phyloP scores from a whole-genome alignment of 2,113 vertebrate species.

The Heliornis fulica region DNA sequence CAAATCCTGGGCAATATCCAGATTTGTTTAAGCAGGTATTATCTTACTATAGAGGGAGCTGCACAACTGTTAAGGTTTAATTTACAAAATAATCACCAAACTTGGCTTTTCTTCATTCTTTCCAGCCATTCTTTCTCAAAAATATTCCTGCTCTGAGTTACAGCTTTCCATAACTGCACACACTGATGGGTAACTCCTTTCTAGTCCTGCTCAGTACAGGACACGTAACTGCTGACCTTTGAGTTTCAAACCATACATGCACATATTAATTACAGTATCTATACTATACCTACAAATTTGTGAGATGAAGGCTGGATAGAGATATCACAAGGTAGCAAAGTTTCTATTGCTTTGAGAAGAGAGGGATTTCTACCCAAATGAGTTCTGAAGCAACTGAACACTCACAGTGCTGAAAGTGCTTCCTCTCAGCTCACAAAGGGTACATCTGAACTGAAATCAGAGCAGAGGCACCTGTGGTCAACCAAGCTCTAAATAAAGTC shows the following conservation, averaged over 20 bases:
- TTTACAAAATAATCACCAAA: background rate
- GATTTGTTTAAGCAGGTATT: background rate
- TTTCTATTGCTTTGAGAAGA: background rate
- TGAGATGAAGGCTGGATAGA: background rate
- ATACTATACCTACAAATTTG: background rate
- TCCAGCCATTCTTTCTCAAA: background rate
- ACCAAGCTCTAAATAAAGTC: conserved; percentile 21
- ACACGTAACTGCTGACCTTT: background rate
- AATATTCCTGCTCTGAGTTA: background rate
- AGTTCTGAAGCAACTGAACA: background rate
- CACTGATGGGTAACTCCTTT: background rate
- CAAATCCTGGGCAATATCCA: background rate
- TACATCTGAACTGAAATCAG: background rate
- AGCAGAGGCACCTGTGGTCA: conserved; percentile 19
- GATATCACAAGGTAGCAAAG: background rate
- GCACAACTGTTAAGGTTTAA: background rate
- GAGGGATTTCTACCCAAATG: background rate
- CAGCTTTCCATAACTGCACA: background rate
- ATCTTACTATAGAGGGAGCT: background rate
- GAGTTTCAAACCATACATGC: background rate
- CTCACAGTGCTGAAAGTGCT: background rate
- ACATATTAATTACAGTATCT: background rate
- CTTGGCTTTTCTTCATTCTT: background rate
- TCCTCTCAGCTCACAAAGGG: background rate
- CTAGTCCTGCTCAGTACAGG: background rate